Evolutionary conservation across 2,888 invertebrate genomes (phyloP).

Genomic region (Dichetophora obliterata): DNA sequence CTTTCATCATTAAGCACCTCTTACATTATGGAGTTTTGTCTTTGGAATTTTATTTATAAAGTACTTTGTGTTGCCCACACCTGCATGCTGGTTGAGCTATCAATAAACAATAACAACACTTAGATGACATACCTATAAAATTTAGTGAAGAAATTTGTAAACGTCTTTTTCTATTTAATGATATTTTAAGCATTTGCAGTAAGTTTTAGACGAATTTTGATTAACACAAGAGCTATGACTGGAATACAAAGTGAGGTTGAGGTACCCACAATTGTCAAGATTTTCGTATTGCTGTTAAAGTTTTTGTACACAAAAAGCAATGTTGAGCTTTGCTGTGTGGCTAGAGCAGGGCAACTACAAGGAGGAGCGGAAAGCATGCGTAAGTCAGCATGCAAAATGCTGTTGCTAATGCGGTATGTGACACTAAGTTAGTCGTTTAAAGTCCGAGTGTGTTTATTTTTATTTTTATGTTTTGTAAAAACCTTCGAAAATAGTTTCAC

Average conservation of each 20-base stretch:
- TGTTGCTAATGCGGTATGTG: neutral
- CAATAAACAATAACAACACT: too few species aligned
- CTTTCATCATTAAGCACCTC: too few species aligned
- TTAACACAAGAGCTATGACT: neutral
- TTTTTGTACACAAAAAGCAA: neutral
- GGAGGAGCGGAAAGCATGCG: too few species aligned
- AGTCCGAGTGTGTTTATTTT: neutral
- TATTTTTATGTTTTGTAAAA: neutral
- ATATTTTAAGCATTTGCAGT: constrained; percentile 9
- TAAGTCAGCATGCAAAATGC: neutral
- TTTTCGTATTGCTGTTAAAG: neutral
- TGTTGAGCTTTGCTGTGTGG: neutral
- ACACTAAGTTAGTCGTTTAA: neutral
- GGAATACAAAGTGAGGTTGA: neutral
- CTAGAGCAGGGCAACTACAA: neutral
- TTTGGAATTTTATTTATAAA: too few species aligned
- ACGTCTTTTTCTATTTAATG: neutral
- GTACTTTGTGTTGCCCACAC: too few species aligned
- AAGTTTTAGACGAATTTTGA: constrained; percentile 6
- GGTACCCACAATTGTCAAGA: neutral
- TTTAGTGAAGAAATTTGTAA: too few species aligned
- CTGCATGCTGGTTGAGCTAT: too few species aligned
- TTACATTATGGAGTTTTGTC: too few species aligned
- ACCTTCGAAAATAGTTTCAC: neutral
- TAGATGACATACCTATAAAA: too few species aligned